Evolutionary conservation across 2,888 invertebrate genomes (phyloP), one percentile per base, ranked within the genome.

Genomic region (Dryococelus australis): DNA sequence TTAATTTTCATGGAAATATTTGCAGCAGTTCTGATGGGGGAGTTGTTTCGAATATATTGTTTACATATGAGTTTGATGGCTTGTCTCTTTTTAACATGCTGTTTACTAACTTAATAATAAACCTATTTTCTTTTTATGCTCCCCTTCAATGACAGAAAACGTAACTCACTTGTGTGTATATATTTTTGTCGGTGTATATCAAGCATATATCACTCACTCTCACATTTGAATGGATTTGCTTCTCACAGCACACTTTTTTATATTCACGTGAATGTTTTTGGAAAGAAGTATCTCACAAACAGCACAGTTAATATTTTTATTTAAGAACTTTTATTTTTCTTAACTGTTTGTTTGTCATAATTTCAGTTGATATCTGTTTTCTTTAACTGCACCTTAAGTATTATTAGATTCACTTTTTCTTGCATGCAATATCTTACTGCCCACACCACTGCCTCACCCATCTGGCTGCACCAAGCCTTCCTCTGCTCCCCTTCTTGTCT

Each of bases 1-100:
- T 92, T 91, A 91, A 92, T 91, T 84, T 84, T 87, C 79, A 86
- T 91, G 91, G 91, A 92, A 92, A 92, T 92, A 92, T 92, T 92
- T 92, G 91, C 92, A 92, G 92, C 88, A 84, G 92, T 92, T 92
- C 92, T 92, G 92, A 89, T 86, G 78, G 90, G 91, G 91, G 91
- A 92, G 92, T 92, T 92, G 92, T 92, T 92, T 92, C 91, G 90
- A 90, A 91, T 20, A 24, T 65, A 65, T 65, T 65, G n/a, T 24
- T 65, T 16, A 24, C 20, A 16, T 83, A 79, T 86, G 86, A 84
- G 85, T 86, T 88, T 65, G 87, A 87, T 87, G 87, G 87, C 87
- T 88, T 88, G 88, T 88, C 80, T 79, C 86, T 86, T 88, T 88
- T 88, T 86, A 84, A 86, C 81, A 87, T 43, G 83, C 35, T 83